Evolutionary conservation across 2,888 invertebrate species (phyloP), one percentile per base, ranked within the genome.

Genomic region (Netelia melanura): DNA sequence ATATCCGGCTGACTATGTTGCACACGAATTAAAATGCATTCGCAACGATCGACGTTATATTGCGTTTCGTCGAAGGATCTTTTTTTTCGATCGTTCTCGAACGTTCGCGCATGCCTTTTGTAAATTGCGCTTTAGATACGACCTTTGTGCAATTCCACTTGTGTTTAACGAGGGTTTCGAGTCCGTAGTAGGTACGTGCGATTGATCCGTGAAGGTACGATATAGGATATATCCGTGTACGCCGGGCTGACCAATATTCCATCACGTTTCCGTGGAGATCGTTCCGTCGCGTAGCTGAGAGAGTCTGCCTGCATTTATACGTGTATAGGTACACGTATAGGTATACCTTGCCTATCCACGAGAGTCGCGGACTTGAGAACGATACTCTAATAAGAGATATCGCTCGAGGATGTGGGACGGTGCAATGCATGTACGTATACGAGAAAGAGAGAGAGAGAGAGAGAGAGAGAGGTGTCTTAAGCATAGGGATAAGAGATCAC

Each of bases 381-480:
- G 62, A 78, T 78, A 74, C 25, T 68, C 74, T 68, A 64, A 83
- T 74, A 64, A 75, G 79, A 75, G 64, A 74, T 48, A 48, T 79
- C 74, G 79, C 62, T 70, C 68, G 54, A 75, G 83, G 70, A 83
- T 83, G 62, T 70, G 70, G 75, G 68, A 79, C 74, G 78, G 68
- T 74, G 67, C 78, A 67, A 14, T 65, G 8, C n/a, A 21, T 30
- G 44, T 64, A 44, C 30, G 14, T 54, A 8, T 61, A 64, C 62
- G 17, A 8, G 30, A 61, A 62, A 62, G 72, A 80, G 14, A 48
- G 48, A 3, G 14, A 3, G 11, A 3, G 48, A 14, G n/a, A n/a
- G 23, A 17, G 25, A 62, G 10, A 58, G 54, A 23, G 64, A 68
- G 58, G 61, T 54, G 61, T 54, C 44, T 52, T 11, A 14, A 72